Conservation (phyloP, 1,140 invertebrate genomes). For the Nasonia giraulti region DNA sequence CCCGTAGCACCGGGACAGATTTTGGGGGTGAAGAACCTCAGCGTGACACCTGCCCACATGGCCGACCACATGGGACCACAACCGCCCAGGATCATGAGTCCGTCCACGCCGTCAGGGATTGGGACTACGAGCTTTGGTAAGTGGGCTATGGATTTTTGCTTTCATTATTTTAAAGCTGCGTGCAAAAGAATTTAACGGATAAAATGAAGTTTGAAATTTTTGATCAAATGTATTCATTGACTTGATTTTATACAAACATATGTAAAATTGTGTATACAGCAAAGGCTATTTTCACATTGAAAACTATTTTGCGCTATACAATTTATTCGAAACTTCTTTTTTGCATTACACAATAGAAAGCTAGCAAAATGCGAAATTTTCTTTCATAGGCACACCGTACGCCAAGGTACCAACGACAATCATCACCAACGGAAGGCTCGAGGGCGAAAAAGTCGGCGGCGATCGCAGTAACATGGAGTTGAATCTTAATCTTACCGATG, state of each 20-base stretch:
- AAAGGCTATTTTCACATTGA: too few relatives aligned
- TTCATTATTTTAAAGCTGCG: background rate
- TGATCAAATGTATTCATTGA: too few relatives aligned
- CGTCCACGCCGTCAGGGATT: conserved; percentile 55
- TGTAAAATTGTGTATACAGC: too few relatives aligned
- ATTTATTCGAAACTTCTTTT: too few relatives aligned
- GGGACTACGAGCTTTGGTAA: conserved; percentile 33
- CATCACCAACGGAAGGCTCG: conserved; percentile 51
- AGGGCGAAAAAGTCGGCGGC: conserved; percentile 56
- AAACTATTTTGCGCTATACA: too few relatives aligned
- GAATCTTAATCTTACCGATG: conserved; percentile 65
- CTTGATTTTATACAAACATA: too few relatives aligned
- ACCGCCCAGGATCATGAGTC: conserved; percentile 55
- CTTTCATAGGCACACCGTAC: conserved; percentile 36
- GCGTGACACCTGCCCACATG: conserved; percentile 55
- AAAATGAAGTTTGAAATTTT: too few relatives aligned
- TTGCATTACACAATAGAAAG: too few relatives aligned
- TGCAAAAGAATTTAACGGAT: too few relatives aligned
- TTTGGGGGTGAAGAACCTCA: conserved; percentile 67
- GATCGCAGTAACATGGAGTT: conserved; percentile 69
- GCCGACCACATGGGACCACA: conserved; percentile 51
- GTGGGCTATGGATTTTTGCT: background rate
- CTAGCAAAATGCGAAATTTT: background rate
- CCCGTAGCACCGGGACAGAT: conserved; percentile 62
- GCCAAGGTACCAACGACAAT: conserved; percentile 49